A percentile compares a stretch with the other conserved stretches of the same genome.
Evolutionary conservation across 2,797 vertebrate species (phyloP).

Genomic region (Acanthornis magna): DNA sequence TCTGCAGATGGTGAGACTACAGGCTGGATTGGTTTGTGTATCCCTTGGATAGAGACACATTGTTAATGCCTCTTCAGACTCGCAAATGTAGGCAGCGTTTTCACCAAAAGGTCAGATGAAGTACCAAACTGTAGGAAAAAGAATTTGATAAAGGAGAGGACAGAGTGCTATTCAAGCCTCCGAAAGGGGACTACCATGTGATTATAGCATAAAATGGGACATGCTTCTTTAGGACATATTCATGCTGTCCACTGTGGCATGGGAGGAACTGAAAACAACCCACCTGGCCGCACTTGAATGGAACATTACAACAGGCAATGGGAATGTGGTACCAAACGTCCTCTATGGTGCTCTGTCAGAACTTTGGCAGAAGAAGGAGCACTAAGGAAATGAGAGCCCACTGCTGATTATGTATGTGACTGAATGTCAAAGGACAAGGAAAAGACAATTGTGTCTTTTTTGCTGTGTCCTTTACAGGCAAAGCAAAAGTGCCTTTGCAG

Average conservation of each 20-base stretch:
- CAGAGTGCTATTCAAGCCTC: neutral
- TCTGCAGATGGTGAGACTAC: neutral
- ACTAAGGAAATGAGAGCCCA: neutral
- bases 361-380: neutral
- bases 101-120: neutral
- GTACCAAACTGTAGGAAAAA: too few relatives aligned
- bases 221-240: neutral
- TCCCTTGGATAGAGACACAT: neutral
- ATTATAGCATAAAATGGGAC: neutral
- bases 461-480: neutral
- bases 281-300: fast-evolving
- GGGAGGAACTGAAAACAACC: neutral
- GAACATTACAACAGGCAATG: neutral
- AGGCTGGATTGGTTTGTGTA: neutral
- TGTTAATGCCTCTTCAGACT: neutral
- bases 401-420: neutral
- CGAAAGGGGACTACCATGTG: neutral
- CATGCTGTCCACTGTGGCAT: neutral
- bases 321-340: neutral
- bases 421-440: neutral
- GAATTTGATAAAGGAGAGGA: neutral
- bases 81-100: neutral
- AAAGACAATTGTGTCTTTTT: neutral
- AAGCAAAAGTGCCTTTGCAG: neutral
- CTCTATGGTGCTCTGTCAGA: neutral